phyloP scores from a whole-genome alignment of 2,797 vertebrate species.

The Todus mexicanus region DNA sequence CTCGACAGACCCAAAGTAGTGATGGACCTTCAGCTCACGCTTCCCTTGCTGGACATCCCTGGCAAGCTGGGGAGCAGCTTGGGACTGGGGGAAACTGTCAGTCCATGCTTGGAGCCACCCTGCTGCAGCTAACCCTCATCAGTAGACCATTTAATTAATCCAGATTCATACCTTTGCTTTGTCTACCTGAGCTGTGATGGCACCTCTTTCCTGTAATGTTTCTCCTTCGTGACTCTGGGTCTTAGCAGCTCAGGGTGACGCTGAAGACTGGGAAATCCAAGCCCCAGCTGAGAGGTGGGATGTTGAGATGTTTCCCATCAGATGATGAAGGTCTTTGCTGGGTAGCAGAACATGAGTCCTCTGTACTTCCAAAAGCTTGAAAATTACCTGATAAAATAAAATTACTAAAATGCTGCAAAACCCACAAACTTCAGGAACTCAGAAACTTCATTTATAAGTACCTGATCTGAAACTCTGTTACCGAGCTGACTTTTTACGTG shows the following conservation, averaged over 20 bases:
- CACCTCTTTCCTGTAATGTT: not conserved
- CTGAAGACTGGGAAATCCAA: not conserved
- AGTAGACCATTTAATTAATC: too few species aligned
- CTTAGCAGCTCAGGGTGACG: not conserved
- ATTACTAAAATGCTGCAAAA: not conserved
- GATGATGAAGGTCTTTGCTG: not conserved
- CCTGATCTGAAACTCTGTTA: not conserved
- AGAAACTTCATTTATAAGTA: not conserved
- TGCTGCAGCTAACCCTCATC: not conserved
- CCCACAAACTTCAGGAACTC: fast-evolving
- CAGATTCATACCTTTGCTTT: not conserved
- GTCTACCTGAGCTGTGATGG: not conserved
- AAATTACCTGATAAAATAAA: not conserved
- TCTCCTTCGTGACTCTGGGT: not conserved
- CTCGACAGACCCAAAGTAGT: not conserved
- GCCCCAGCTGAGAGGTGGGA: not conserved
- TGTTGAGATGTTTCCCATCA: not conserved
- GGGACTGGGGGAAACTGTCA: fast-evolving
- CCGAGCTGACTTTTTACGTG: not conserved
- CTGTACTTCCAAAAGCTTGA: not conserved
- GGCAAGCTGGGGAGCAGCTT: fast-evolving
- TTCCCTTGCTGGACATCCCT: not conserved
- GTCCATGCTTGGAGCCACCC: not conserved
- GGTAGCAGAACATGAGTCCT: not conserved
- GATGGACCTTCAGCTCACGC: not conserved